Evolutionary conservation across 2,113 vertebrate genomes (phyloP).

Genomic region (Calyptommatus sinebrachiatus): DNA sequence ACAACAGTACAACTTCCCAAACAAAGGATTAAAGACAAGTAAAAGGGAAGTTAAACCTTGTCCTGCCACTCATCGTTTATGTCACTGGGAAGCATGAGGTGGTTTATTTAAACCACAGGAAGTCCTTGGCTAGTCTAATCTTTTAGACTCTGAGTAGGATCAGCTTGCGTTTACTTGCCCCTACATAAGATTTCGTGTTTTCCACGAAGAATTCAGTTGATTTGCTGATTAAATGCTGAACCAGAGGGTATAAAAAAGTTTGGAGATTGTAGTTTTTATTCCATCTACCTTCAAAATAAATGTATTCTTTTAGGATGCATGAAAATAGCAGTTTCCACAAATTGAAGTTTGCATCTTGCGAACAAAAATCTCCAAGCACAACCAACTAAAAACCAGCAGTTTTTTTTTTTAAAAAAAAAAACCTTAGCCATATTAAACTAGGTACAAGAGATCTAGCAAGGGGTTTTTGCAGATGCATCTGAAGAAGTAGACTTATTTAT

Average conservation of each 20-base stretch:
- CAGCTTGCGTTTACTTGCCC: constrained; percentile 44
- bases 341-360: neutral
- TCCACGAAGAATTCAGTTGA: neutral
- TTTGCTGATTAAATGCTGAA: neutral
- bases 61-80: constrained; percentile 60
- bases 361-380: neutral
- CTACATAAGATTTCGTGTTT: neutral
- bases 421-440: no score
- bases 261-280: neutral
- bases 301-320: neutral
- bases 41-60: constrained; percentile 47
- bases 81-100: constrained; percentile 48
- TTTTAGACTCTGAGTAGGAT: constrained; percentile 62
- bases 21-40: constrained; percentile 62
- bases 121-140: constrained; percentile 45
- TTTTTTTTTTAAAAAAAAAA: no score
- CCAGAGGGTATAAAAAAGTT: neutral
- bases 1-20: constrained; percentile 51
- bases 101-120: constrained; percentile 42
- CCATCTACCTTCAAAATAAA: neutral
- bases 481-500: no score
- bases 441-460: no score
- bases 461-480: no score
- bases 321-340: neutral
- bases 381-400: no score